Evolutionary conservation across 2,888 invertebrate genomes (phyloP).

Genomic region (Eubasilissa splendida): DNA sequence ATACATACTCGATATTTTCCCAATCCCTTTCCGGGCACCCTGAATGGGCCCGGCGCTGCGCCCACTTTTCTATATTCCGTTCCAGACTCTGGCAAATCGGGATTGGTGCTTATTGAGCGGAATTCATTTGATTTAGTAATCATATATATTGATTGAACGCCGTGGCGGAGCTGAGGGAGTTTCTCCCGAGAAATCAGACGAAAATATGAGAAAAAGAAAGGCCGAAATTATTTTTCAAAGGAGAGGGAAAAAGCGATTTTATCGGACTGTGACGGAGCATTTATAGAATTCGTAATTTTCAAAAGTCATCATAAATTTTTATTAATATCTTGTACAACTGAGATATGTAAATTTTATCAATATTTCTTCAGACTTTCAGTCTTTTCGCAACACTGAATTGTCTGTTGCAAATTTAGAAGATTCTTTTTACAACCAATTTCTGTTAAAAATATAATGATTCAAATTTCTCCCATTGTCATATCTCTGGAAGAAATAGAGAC

Average conservation of each 20-base stretch:
- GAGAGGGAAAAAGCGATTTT: slow-evolving; percentile 26
- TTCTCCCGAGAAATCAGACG: slow-evolving; percentile 17
- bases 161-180: slow-evolving; percentile 21
- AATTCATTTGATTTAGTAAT: slow-evolving; percentile 58
- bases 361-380: background rate
- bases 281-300: slow-evolving; percentile 19
- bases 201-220: slow-evolving; percentile 17
- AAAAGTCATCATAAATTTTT: slow-evolving; percentile 20
- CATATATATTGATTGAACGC: slow-evolving; percentile 56
- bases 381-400: too few species aligned
- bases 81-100: slow-evolving; percentile 24
- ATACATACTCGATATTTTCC: slow-evolving; percentile 38
- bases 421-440: too few species aligned
- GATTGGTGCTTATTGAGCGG: slow-evolving; percentile 55
- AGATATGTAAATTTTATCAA: background rate
- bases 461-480: too few species aligned
- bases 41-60: slow-evolving; percentile 4
- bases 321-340: background rate
- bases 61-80: slow-evolving; percentile 14
- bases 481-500: too few species aligned
- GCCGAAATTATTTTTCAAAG: slow-evolving; percentile 24
- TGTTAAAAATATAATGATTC: too few species aligned
- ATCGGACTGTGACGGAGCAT: slow-evolving; percentile 21
- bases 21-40: slow-evolving; percentile 19
- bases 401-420: too few species aligned